These are phyloP conservation scores for Cryptocephalus primarius DNA, from an alignment of 2,888 invertebrate genomes.

Conservation along the genomic window DNA sequence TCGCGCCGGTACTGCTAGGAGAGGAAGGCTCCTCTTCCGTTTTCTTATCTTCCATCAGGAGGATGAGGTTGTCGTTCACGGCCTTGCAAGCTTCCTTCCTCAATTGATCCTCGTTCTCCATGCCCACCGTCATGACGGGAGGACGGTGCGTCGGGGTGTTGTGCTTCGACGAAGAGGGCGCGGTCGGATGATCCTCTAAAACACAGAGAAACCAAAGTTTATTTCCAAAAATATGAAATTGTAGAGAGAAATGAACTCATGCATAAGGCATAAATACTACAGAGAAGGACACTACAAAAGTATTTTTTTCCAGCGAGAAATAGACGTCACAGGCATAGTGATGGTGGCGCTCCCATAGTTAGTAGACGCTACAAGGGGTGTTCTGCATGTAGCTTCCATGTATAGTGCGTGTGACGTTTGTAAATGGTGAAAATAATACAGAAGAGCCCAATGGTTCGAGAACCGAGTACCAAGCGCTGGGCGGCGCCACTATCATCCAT, in stretches of 20 bases:
- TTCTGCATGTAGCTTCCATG: too few relatives aligned
- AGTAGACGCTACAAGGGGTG: too few relatives aligned
- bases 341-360: too few relatives aligned
- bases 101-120: slow-evolving; percentile 22
- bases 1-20: slow-evolving; percentile 5
- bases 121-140: slow-evolving; percentile 62
- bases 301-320: too few relatives aligned
- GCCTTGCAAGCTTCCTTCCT: slow-evolving; percentile 48
- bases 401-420: too few relatives aligned
- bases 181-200: background rate
- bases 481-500: too few relatives aligned
- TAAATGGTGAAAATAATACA: too few relatives aligned
- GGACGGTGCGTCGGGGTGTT: slow-evolving; percentile 61
- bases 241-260: background rate
- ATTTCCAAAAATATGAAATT: background rate
- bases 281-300: too few relatives aligned
- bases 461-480: too few relatives aligned
- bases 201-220: background rate
- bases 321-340: too few relatives aligned
- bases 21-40: slow-evolving; percentile 26
- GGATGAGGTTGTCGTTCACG: slow-evolving; percentile 56
- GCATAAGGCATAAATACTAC: background rate
- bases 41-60: slow-evolving; percentile 53
- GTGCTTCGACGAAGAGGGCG: slow-evolving; percentile 39
- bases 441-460: too few relatives aligned